A percentile compares a stretch with the other conserved stretches of the same genome.
phyloP scores from a whole-genome alignment of 2,113 vertebrate species.

The Asarcornis scutulata region DNA sequence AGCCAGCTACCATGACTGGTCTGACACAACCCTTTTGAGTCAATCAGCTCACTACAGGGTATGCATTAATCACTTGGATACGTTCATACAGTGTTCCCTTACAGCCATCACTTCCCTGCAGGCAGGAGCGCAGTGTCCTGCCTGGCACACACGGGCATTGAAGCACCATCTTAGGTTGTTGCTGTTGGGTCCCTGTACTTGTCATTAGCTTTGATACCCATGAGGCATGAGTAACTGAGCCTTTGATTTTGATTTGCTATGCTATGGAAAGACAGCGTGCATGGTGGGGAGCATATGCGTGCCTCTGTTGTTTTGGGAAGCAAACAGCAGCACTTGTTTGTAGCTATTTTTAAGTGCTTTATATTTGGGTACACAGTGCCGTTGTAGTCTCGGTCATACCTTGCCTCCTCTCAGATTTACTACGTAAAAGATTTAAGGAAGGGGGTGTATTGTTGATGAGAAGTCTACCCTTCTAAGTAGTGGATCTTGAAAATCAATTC shows the following conservation, averaged over 20 bases:
- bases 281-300: accelerated
- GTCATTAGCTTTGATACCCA: background rate
- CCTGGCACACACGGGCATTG: background rate
- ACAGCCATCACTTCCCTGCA: background rate
- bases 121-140: background rate
- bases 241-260: background rate
- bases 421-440: background rate
- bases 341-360: background rate
- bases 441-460: background rate
- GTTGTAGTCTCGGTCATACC: background rate
- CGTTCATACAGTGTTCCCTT: background rate
- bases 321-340: background rate
- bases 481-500: conserved; percentile 11
- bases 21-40: background rate
- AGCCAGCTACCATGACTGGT: background rate
- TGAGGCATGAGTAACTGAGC: no score
- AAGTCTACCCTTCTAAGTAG: background rate
- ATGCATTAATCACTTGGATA: background rate
- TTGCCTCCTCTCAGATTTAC: background rate
- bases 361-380: background rate
- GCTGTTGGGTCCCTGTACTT: background rate
- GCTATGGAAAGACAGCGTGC: background rate
- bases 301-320: background rate
- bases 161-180: background rate
- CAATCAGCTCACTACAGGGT: background rate